Evolutionary conservation across 2,113 vertebrate genomes (phyloP).

Genomic region (Tachysurus vachellii): DNA sequence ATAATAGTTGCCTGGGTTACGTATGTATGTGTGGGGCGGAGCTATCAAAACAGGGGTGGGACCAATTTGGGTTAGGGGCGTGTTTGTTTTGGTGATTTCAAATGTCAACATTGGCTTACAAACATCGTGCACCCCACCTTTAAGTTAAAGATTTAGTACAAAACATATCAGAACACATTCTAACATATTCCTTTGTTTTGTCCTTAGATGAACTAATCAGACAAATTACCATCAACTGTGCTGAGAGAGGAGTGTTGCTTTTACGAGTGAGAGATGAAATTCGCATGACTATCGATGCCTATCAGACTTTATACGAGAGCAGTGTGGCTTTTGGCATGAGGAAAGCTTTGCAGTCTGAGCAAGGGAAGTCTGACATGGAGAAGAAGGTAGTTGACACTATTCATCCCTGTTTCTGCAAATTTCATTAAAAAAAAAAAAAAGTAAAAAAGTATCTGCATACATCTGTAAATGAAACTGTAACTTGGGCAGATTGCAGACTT

Average conservation of each 20-base stretch:
- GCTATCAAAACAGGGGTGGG: no score
- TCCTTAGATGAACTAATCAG: conserved; percentile 89
- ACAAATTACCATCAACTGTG: conserved; percentile 89
- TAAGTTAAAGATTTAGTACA: neutral
- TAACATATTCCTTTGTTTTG: neutral
- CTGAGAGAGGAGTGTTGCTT: conserved; percentile 87
- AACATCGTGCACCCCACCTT: no score
- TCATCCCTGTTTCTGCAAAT: neutral
- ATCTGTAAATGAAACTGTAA: neutral
- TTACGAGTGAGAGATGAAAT: conserved; percentile 88
- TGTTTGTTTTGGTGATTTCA: no score
- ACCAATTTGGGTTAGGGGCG: no score
- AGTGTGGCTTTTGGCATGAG: conserved; percentile 89
- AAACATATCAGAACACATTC: neutral
- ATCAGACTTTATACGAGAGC: conserved; percentile 86
- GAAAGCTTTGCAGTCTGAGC: conserved; percentile 83
- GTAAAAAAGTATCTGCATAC: neutral
- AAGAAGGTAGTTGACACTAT: conserved; percentile 69
- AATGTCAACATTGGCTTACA: no score
- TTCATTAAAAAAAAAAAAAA: neutral
- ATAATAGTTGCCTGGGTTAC: no score
- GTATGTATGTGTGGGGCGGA: no score
- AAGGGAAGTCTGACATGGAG: conserved; percentile 80
- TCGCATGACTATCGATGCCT: conserved; percentile 82
- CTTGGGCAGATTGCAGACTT: conserved; percentile 78